phyloP scores from a whole-genome alignment of 2,888 invertebrate species.

The Dolomedes plantarius region DNA sequence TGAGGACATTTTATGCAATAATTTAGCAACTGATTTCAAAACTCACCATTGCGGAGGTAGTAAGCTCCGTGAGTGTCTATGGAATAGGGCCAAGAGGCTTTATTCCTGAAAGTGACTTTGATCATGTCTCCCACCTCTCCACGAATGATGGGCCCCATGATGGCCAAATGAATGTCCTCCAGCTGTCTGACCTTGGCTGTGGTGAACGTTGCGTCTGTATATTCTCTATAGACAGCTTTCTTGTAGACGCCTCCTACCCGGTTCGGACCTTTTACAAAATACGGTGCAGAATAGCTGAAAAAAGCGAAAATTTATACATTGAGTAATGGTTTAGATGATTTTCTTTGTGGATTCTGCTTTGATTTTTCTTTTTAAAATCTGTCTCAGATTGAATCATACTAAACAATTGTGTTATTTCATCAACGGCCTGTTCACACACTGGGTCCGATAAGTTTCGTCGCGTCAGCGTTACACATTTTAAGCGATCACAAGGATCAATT shows the following conservation, averaged over 20 bases:
- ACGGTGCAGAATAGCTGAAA: slow-evolving; percentile 58
- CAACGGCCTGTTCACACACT: no score
- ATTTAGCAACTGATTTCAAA: no score
- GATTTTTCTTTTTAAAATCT: no score
- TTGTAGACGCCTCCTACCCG: slow-evolving; percentile 69
- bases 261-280: slow-evolving; percentile 44
- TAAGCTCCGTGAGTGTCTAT: slow-evolving; percentile 71
- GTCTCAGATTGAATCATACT: no score
- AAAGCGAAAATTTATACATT: background rate
- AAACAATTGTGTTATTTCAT: no score
- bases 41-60: slow-evolving; percentile 50
- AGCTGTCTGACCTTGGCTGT: slow-evolving; percentile 24
- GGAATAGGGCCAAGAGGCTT: slow-evolving; percentile 67
- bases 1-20: no score
- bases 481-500: no score
- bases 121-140: slow-evolving; percentile 75
- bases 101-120: slow-evolving; percentile 70
- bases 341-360: no score
- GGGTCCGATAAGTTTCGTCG: no score
- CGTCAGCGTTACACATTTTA: no score
- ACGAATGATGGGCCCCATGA: slow-evolving; percentile 75
- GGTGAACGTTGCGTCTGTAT: slow-evolving; percentile 71
- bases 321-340: no score
- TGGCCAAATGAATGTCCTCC: slow-evolving; percentile 63
- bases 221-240: slow-evolving; percentile 71